Percentiles rank a stretch among this genome's conserved stretches.
These are phyloP conservation scores for Syrrhaptes paradoxus DNA, from an alignment of 2,113 vertebrate genomes.

Conservation along the genomic window DNA sequence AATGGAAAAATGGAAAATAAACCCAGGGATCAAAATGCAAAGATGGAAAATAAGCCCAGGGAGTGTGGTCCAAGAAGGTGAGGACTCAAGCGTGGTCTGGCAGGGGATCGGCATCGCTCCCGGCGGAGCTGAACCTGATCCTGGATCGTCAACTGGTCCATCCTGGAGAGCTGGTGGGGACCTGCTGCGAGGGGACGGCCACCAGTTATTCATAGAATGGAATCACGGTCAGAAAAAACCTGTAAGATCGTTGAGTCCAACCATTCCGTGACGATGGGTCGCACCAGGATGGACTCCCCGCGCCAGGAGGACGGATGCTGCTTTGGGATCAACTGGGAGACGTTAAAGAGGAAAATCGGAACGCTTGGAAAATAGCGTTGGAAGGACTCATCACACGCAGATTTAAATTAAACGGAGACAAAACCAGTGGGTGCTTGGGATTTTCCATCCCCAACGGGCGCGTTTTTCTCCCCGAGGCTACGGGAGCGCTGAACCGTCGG, in stretches of 20 bases:
- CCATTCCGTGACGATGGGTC: too few relatives aligned
- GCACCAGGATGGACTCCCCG: background rate
- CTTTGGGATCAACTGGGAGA: background rate
- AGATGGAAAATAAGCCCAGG: too few relatives aligned
- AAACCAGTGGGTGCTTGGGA: background rate
- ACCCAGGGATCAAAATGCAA: too few relatives aligned
- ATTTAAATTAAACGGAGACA: background rate
- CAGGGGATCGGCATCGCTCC: background rate
- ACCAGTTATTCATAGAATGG: too few relatives aligned
- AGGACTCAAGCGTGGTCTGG: background rate
- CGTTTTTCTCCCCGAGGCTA: background rate
- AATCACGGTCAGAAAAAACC: too few relatives aligned
- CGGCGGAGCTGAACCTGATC: accelerated
- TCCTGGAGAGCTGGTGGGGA: background rate
- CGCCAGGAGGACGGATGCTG: background rate
- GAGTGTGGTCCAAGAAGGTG: background rate
- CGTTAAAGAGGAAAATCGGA: background rate
- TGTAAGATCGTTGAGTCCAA: too few relatives aligned
- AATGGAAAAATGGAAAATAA: too few relatives aligned
- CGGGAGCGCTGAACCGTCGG: accelerated
- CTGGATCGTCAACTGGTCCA: background rate
- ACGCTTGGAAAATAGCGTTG: background rate
- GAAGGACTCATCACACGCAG: accelerated
- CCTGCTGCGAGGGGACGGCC: too few relatives aligned
- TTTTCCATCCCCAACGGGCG: background rate